Evolutionary conservation across 2,113 vertebrate genomes (phyloP), one percentile per base, ranked within the genome.

Genomic region (Sitta europaea): DNA sequence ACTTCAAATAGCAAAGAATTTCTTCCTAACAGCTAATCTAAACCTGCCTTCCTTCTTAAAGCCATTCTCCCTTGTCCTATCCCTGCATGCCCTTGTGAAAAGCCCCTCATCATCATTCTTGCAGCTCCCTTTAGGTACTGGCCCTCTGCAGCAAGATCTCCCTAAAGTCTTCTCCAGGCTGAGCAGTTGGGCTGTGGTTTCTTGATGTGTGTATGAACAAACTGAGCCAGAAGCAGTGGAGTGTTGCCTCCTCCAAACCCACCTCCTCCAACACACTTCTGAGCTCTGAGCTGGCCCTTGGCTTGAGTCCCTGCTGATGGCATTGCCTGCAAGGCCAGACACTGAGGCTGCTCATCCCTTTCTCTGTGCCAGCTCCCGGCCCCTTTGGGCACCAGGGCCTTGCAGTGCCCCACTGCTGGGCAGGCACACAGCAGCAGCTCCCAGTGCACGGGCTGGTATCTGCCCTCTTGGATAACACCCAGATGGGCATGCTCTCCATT

Each of bases 391-490:
- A 36, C 18, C 25, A 35, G 0, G 1, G 24, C 6, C 20, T 54
- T 55, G 35, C 62, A 75, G 23, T n/a, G 11, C 45, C 21, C 6
- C 14, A 2, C 6, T 35, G 38, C n/a, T 66, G 40, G 40, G 45
- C 73, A 85, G 58, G 15, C 31, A 67, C 58, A 8, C 7, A 55
- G 42, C 38, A 63, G 13, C 3, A 76, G 45, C 35, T 67, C 23
- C 1, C 36, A 43, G 13, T 22, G n/a, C n/a, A 4, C 6, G 27
- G 27, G 57, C 23, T 27, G 4, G 1, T 13, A n/a, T 10, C 42
- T 84, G 21, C 12, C 27, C 35, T 51, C 21, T 2, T 59, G 31
- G 17, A 8, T 29, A 57, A 6, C 21, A 54, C 55, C 8, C 8
- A 29, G 20, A 5, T 48, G 15, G 11, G 4, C 3, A 24, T 75